Base-by-base conservation (phyloP, 2,797 vertebrate genomes). In the Coregonus sp. region DNA sequence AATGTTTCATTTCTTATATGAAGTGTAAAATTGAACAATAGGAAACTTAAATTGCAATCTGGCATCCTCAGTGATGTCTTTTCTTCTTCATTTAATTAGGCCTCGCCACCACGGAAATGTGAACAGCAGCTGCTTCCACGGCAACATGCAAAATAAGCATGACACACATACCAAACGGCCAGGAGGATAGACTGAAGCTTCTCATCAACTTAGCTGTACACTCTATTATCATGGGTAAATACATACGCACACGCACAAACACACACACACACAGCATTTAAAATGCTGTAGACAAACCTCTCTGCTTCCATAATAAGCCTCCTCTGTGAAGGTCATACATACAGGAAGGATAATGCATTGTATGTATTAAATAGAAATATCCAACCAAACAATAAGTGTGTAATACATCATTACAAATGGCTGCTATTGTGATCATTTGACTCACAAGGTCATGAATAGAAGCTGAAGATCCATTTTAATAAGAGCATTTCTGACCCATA, bases 41-140 rank as follows among this genome's bases (percentile, higher is more conserved):
- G 15, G 31, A 33, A 68, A 33, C 14, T 33, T 35, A 11, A 72
- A 82, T 86, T 84, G 65, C 18, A 61, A 71, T 31, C 25, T 77
- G 72, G 68, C 73, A 77, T 79, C 69, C 47, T 78, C 76, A n/a
- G 37, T 75, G 59, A 50, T 33, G 29, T 78, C 63, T 83, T 79
- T 83, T 79, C 73, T 80, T 78, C 80, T 75, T 84, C 80, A 78
- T 65, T 86, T 86, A 84, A 86, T 80, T 86, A 82, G 37, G 35
- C 78, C 81, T 85, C 70, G 76, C 70, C 79, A 83, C 81, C 72
- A 77, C 87, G 82, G 81, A 89, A 80, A 82, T 74, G 67, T 1
- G 11, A 89, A 81, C 89, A 92, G 86, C 89, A 92, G 86, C 88
- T 92, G 91, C 90, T 85, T 82, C 84, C 86, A 88, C 83, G 50